phyloP scores from a whole-genome alignment of 2,888 invertebrate species.

The Pilophorus perplexus region DNA sequence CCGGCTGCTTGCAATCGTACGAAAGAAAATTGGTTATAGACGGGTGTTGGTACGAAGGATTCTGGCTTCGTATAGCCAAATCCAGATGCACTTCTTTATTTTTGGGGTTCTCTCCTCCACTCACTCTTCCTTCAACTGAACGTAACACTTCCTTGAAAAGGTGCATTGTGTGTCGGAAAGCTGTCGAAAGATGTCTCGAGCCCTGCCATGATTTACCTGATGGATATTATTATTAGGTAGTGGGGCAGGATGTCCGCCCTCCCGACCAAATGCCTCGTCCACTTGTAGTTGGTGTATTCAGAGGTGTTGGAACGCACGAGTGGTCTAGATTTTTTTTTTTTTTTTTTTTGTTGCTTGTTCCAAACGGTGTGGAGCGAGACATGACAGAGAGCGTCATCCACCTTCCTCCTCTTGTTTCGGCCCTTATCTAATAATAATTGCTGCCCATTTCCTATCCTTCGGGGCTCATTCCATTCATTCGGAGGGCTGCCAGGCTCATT shows the following conservation, averaged over 20 bases:
- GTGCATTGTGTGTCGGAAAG: neutral
- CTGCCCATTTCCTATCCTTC: conserved; percentile 17
- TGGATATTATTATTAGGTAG: conserved; percentile 26
- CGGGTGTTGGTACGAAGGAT: too few species aligned
- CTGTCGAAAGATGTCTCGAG: conserved; percentile 11
- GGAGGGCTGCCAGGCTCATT: too few species aligned
- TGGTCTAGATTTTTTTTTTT: neutral
- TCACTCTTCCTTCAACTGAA: too few species aligned
- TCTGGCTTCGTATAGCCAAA: too few species aligned
- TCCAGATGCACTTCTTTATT: too few species aligned
- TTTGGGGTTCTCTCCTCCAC: too few species aligned
- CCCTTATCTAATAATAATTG: conserved; percentile 21
- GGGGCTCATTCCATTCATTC: neutral
- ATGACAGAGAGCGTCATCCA: neutral
- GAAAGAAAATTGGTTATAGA: too few species aligned
- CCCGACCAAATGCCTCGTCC: neutral
- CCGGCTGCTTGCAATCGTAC: too few species aligned
- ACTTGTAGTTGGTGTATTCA: neutral
- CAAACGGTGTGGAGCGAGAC: neutral
- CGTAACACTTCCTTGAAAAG: too few species aligned
- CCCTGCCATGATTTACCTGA: conserved; percentile 26
- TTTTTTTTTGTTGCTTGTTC: neutral
- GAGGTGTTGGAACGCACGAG: conserved; percentile 18
- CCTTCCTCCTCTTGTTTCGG: conserved; percentile 2
- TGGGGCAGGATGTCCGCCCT: conserved; percentile 25